Evolutionary conservation across 1,140 invertebrate genomes (phyloP).

Genomic region (Dryas iulia): DNA sequence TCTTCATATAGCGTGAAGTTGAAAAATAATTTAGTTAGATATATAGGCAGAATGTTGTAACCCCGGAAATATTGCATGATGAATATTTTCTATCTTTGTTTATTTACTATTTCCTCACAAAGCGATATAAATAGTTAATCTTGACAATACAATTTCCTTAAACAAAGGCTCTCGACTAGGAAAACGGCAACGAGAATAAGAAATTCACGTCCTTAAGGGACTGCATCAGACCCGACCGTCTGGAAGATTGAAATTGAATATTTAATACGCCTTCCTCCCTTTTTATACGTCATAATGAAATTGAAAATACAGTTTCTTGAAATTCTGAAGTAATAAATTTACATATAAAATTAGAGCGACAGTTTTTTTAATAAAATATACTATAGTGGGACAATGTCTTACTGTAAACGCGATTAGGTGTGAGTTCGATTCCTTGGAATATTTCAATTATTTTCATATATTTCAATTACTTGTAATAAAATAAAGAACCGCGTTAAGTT

Average conservation of each 20-base stretch:
- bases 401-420: too few species aligned
- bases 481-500: too few species aligned
- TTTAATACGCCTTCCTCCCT: constrained; percentile 5
- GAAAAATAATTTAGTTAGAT: too few species aligned
- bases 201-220: constrained; percentile 7
- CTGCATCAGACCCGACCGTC: neutral
- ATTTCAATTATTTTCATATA: too few species aligned
- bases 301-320: neutral
- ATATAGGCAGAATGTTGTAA: too few species aligned
- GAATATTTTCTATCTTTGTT: neutral
- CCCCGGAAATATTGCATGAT: neutral
- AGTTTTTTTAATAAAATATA: neutral
- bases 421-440: too few species aligned
- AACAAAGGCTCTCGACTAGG: neutral
- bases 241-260: constrained; percentile 24
- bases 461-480: too few species aligned
- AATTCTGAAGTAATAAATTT: neutral
- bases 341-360: neutral
- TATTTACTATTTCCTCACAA: neutral
- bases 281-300: neutral
- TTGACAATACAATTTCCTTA: neutral
- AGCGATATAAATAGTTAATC: neutral
- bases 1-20: too few species aligned
- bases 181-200: neutral
- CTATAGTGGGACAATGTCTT: too few species aligned